Percentiles rank a stretch among this genome's conserved stretches.
These are phyloP conservation scores for Tokudaia tokunoshimensis DNA, from an alignment of 2,797 vertebrate species.

Conservation along the genomic window DNA sequence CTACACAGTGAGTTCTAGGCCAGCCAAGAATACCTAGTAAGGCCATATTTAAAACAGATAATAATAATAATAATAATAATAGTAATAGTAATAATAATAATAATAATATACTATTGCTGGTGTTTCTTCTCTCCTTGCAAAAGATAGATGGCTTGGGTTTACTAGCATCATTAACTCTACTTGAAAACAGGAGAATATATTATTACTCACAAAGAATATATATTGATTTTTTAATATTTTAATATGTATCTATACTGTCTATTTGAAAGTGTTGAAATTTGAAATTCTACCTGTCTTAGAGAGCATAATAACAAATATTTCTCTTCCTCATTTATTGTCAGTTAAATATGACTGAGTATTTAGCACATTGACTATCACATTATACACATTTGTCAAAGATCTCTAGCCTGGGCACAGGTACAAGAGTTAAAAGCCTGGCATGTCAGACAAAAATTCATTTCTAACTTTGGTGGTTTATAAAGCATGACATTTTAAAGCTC, in stretches of 20 bases:
- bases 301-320: constrained; percentile 55
- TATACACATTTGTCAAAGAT: constrained; percentile 73
- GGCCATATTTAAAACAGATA: not conserved
- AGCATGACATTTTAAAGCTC: constrained; percentile 66
- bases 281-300: constrained; percentile 56
- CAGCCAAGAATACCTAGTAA: not conserved
- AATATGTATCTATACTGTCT: constrained; percentile 56
- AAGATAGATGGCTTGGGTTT: constrained; percentile 49
- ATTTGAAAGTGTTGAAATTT: constrained; percentile 65
- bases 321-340: constrained; percentile 53
- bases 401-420: constrained; percentile 75
- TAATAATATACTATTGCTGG: not conserved
- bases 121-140: constrained; percentile 59
- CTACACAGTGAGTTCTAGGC: not conserved
- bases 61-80: not conserved
- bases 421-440: constrained; percentile 74
- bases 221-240: constrained; percentile 74
- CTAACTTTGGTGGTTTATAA: constrained; percentile 73
- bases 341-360: constrained; percentile 62
- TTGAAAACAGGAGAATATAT: constrained; percentile 55
- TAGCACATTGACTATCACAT: constrained; percentile 64
- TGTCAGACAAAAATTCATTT: constrained; percentile 72
- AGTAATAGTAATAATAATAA: not conserved
- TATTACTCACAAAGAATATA: constrained; percentile 60
- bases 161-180: constrained; percentile 42